Evolutionary conservation across 2,888 invertebrate genomes (phyloP).

Genomic region (Ypsolopha sequella): DNA sequence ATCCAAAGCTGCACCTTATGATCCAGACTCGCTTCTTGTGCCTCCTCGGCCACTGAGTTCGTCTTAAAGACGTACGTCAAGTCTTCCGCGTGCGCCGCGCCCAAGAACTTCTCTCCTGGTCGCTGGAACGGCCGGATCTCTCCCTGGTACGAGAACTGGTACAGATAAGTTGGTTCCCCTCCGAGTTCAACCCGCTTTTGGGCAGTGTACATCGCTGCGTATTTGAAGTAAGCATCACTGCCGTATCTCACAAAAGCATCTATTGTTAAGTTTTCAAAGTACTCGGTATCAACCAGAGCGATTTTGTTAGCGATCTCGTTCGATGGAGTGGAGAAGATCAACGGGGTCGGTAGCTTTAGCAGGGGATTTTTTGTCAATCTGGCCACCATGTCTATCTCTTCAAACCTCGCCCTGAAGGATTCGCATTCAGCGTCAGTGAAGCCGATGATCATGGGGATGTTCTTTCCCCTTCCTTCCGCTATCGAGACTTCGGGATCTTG

Average conservation of each 20-base stretch:
- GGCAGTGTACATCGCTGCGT: conserved; percentile 39
- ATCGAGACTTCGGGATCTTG: conserved; percentile 41
- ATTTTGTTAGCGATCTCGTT: conserved; percentile 17
- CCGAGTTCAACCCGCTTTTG: conserved; percentile 18
- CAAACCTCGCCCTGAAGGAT: conserved; percentile 33
- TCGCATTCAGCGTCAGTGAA: conserved; percentile 47
- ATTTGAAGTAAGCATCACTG: conserved; percentile 36
- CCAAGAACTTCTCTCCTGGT: conserved; percentile 41
- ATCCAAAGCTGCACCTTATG: conserved; percentile 33
- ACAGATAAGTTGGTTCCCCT: conserved; percentile 59
- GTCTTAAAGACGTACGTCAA: conserved; percentile 63
- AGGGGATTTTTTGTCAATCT: conserved; percentile 25
- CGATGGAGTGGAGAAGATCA: conserved; percentile 22
- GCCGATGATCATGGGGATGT: conserved; percentile 45
- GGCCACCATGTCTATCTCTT: conserved; percentile 27
- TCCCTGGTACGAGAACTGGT: conserved; percentile 64
- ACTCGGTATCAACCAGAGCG: conserved; percentile 23
- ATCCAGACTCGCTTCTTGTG: conserved; percentile 13
- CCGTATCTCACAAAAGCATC: conserved; percentile 33
- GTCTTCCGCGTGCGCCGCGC: conserved; percentile 73
- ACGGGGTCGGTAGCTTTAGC: conserved; percentile 23
- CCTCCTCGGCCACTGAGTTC: conserved; percentile 22
- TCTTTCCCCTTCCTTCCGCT: conserved; percentile 30
- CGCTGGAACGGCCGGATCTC: conserved; percentile 55
- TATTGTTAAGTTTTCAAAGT: conserved; percentile 29